Base-by-base conservation (phyloP, 2,888 invertebrate genomes). In the Eupithecia subfuscata region DNA sequence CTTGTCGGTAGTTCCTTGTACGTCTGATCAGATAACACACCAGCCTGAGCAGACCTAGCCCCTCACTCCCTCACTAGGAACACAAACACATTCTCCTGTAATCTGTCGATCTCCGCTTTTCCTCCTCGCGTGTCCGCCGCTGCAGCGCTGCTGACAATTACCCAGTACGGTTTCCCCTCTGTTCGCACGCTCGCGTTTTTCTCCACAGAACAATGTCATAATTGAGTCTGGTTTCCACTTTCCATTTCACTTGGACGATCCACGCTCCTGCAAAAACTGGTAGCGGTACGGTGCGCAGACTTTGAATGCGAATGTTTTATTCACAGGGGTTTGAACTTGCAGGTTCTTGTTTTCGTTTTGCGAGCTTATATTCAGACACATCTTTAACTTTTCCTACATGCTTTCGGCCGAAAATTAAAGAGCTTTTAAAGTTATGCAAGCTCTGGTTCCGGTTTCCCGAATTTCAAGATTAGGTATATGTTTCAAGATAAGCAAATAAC, bases 191-290 rank as follows among this genome's bases (percentile, higher is more conserved):
- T 85, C 82, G 84, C 77, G 83, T 89, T 91, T 92, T 92, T 92
- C 89, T 88, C 85, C 78, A 75, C 81, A 84, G 85, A 92, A 93
- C 92, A 94, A 93, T 93, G 90, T 93, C 89, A 90, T 93, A 92
- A 92, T 92, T 91, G 88, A 84, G 77, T 81, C 83, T 82, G 84
- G 86, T 93, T 92, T 93, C 93, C 93, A 94, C 94, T 94, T 93
- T 94, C 94, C 87, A 88, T 94, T 94, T 94, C 93, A 86, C 90
- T 87, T 87, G 86, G 88, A 88, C 86, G 87, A 86, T 82, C 84
- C 81, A 83, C 84, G 79, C 81, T 82, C 78, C 82, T 77, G 82
- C 83, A 92, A 91, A 93, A 92, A 91, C 84, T 84, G 79, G 64
- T 69, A 68, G 73, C 74, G 40, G 84, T 85, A 85, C 83, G 48